phyloP scores from a whole-genome alignment of 2,888 invertebrate species.

The Tridacna crocea region DNA sequence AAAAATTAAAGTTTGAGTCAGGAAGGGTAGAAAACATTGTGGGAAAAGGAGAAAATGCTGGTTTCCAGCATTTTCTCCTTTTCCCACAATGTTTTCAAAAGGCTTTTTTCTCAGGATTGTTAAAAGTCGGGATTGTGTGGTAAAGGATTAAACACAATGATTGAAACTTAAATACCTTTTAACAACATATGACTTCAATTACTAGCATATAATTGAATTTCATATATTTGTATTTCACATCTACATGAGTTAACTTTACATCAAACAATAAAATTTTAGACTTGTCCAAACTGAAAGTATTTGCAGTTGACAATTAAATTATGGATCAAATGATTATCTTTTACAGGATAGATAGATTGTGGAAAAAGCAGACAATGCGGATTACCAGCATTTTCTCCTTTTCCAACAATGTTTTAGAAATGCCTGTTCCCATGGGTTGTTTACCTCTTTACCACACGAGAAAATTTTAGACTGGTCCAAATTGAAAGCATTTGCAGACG shows the following conservation, averaged over 20 bases:
- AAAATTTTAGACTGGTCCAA: too few species aligned
- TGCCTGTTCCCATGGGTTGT: too few species aligned
- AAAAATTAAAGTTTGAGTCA: not conserved
- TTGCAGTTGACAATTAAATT: not conserved
- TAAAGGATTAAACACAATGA: not conserved
- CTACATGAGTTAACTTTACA: too few species aligned
- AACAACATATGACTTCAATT: too few species aligned
- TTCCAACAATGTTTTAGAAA: not conserved
- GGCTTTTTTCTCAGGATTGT: not conserved
- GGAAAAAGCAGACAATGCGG: not conserved
- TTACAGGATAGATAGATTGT: not conserved
- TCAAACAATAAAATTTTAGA: too few species aligned
- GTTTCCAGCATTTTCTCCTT: not conserved
- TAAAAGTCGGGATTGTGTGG: not conserved
- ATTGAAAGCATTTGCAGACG: too few species aligned
- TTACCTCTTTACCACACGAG: too few species aligned
- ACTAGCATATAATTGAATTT: too few species aligned
- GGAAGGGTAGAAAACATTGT: not conserved
- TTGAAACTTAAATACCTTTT: too few species aligned
- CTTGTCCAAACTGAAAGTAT: not conserved
- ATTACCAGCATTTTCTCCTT: not conserved
- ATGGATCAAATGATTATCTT: not conserved
- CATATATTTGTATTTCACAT: too few species aligned
- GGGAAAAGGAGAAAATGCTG: not conserved
- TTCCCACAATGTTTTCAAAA: not conserved